phyloP scores from a whole-genome alignment of 2,113 vertebrate species.

The Turnix velox region DNA sequence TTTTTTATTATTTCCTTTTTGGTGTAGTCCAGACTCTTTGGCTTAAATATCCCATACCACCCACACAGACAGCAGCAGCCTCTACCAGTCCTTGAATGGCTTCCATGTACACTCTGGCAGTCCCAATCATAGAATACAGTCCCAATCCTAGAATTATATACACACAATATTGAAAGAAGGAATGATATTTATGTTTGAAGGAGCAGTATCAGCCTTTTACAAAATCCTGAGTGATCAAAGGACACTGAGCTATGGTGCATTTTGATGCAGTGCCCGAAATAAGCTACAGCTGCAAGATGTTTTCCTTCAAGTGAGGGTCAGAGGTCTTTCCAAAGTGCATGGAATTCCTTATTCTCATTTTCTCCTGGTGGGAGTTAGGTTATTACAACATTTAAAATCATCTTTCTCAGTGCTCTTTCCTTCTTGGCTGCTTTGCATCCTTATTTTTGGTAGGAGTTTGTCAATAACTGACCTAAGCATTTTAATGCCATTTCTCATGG shows the following conservation, averaged over 20 bases:
- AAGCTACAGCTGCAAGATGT: background rate
- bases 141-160: background rate
- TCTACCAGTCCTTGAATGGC: background rate
- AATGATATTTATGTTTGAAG: background rate
- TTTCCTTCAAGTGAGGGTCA: background rate
- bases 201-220: background rate
- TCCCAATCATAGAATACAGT: background rate
- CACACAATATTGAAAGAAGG: background rate
- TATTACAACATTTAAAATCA: background rate
- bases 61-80: background rate
- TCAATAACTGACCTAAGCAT: background rate
- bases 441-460: background rate
- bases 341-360: background rate
- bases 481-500: background rate
- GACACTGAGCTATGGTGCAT: background rate
- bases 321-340: background rate
- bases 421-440: background rate
- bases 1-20: background rate
- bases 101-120: background rate
- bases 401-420: background rate
- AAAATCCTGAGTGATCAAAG: background rate
- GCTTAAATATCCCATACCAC: background rate
- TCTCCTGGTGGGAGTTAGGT: background rate
- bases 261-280: background rate
- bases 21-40: background rate